phyloP scores from a whole-genome alignment of 2,113 vertebrate genomes.

The Carassius carassius region DNA sequence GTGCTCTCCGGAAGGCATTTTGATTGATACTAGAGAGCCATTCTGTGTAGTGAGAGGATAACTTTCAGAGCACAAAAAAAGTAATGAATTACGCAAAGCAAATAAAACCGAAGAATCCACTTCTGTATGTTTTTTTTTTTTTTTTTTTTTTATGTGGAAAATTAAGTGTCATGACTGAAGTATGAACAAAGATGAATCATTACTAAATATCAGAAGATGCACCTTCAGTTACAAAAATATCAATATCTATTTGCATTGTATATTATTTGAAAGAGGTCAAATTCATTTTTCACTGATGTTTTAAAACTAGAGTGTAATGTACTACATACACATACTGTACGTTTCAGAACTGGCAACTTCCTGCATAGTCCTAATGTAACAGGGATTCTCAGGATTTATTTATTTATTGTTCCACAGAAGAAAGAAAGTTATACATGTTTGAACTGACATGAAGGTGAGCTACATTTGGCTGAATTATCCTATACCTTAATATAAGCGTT shows the following conservation, averaged over 20 bases:
- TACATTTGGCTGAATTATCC: too few species aligned
- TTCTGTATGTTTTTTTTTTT: background rate
- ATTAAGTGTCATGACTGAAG: background rate
- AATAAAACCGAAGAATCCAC: background rate
- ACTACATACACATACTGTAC: too few species aligned
- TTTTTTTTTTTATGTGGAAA: background rate
- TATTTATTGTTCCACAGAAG: too few species aligned
- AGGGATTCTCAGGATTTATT: too few species aligned
- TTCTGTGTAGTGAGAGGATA: too few species aligned
- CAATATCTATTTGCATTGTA: background rate
- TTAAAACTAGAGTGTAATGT: too few species aligned
- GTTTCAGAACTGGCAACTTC: too few species aligned
- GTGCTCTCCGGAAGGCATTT: conserved; percentile 16
- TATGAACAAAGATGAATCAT: conserved; percentile 16
- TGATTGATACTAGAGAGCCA: conserved; percentile 17
- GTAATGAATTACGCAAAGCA: conserved; percentile 12
- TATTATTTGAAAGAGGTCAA: background rate
- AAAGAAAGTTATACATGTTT: too few species aligned
- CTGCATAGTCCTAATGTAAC: too few species aligned
- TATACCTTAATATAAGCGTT: too few species aligned
- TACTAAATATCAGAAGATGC: background rate
- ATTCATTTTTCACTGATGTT: too few species aligned
- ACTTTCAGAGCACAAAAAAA: conserved; percentile 36
- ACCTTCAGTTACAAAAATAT: background rate
- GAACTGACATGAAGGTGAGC: too few species aligned